Conservation (phyloP, 2,888 invertebrate genomes). For the Aporophyla nigra region DNA sequence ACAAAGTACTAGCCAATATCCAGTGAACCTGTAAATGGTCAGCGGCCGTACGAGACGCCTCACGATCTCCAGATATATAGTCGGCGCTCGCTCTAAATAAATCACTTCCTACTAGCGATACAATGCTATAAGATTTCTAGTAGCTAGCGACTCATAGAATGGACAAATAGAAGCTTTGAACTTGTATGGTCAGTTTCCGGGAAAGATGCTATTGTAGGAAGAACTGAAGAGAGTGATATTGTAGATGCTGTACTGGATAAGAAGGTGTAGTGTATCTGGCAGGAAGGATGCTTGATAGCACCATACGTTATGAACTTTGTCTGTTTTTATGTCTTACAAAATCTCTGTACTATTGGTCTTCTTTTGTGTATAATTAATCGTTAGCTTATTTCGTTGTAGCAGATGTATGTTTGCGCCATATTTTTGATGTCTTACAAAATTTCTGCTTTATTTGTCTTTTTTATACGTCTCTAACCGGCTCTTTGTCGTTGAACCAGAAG, state of each 20-base stretch:
- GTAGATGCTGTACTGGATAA: background rate
- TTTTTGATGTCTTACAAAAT: background rate
- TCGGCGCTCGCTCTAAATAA: constrained; percentile 84
- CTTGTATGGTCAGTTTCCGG: constrained; percentile 13
- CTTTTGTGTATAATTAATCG: background rate
- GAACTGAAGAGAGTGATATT: background rate
- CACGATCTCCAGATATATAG: constrained; percentile 88
- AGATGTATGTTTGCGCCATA: background rate
- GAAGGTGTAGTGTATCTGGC: background rate
- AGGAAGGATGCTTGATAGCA: background rate
- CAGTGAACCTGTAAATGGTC: constrained; percentile 80
- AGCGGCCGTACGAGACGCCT: constrained; percentile 76
- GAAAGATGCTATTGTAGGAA: constrained; percentile 15
- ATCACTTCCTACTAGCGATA: constrained; percentile 88
- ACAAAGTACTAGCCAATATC: constrained; percentile 57
- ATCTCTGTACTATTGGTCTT: background rate
- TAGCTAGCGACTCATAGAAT: constrained; percentile 58
- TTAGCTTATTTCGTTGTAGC: background rate
- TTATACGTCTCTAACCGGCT: background rate
- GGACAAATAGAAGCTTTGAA: constrained; percentile 50
- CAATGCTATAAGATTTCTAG: constrained; percentile 74
- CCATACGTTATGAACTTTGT: background rate
- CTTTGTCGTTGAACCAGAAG: background rate
- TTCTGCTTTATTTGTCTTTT: background rate
- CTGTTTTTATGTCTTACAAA: background rate